Evolutionary conservation across 2,888 invertebrate species (phyloP).

Genomic region (Serripes groenlandicus): DNA sequence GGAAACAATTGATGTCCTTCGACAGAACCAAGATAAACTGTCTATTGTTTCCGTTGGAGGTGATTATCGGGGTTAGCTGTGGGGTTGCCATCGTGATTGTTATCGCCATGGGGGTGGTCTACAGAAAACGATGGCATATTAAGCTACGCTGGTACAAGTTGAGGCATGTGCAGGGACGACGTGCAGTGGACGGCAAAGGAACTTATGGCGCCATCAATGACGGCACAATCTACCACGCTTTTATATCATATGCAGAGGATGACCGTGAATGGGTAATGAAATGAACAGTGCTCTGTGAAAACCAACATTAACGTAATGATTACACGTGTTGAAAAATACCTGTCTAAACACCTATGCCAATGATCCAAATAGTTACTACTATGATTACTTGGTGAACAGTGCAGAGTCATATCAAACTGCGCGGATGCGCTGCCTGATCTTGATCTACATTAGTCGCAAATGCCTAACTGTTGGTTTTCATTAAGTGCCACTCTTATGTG

Average conservation of each 20-base stretch:
- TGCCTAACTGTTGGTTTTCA: too few species aligned
- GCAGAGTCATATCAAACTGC: too few species aligned
- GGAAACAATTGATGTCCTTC: slow-evolving; percentile 68
- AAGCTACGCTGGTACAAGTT: slow-evolving; percentile 44
- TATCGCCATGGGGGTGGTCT: slow-evolving; percentile 34
- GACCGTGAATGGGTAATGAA: slow-evolving; percentile 74
- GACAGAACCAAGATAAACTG: slow-evolving; percentile 72
- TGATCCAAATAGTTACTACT: too few species aligned
- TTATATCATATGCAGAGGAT: slow-evolving; percentile 69
- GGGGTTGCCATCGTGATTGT: slow-evolving; percentile 45
- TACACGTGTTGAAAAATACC: too few species aligned
- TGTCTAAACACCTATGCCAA: too few species aligned
- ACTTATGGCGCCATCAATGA: slow-evolving; percentile 56
- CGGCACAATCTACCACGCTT: slow-evolving; percentile 44
- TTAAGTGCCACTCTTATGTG: too few species aligned
- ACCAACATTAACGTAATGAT: too few species aligned
- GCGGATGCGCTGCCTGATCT: too few species aligned
- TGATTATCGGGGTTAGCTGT: slow-evolving; percentile 48
- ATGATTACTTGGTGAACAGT: too few species aligned
- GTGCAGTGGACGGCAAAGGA: slow-evolving; percentile 34
- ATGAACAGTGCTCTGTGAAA: too few species aligned
- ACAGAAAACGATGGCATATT: slow-evolving; percentile 66
- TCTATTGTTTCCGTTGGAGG: slow-evolving; percentile 59
- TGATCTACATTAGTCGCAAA: too few species aligned
- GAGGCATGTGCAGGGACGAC: background rate